These are phyloP conservation scores for Meiosimyza platycephala DNA, from an alignment of 2,888 invertebrate species.

Conservation along the genomic window DNA sequence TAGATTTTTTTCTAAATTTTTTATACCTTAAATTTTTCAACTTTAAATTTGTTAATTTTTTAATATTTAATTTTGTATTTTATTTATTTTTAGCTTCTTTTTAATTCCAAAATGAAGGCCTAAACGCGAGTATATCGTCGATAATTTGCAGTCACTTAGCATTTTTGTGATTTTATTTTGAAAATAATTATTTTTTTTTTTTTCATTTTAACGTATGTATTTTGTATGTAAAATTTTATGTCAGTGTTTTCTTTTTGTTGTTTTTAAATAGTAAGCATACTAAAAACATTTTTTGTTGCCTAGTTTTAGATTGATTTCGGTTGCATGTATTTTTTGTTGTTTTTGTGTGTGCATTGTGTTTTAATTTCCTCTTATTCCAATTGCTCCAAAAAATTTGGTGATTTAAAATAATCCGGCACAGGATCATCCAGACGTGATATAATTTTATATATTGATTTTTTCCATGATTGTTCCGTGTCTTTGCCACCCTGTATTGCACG, in stretches of 20 bases:
- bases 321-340: conserved; percentile 35
- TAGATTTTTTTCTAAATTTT: conserved; percentile 22
- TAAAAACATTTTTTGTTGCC: conserved; percentile 39
- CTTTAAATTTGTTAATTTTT: conserved; percentile 28
- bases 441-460: conserved; percentile 99
- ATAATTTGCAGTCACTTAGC: conserved; percentile 33
- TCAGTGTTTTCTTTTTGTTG: neutral
- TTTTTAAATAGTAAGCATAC: too few species aligned
- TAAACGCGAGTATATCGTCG: conserved; percentile 72
- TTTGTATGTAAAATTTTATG: conserved; percentile 7
- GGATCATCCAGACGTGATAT: conserved; percentile 99
- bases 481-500: conserved; percentile 96
- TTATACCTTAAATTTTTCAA: conserved; percentile 24
- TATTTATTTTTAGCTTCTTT: conserved; percentile 60
- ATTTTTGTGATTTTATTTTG: conserved; percentile 45
- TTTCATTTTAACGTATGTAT: neutral
- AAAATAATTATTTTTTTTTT: neutral
- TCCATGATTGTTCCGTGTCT: conserved; percentile 99
- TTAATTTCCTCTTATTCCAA: conserved; percentile 76
- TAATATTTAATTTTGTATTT: conserved; percentile 22
- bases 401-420: conserved; percentile 99
- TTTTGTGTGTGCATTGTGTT: conserved; percentile 41
- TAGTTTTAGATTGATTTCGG: conserved; percentile 32
- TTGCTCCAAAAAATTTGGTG: conserved; percentile 98
- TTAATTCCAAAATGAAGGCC: conserved; percentile 71